A percentile compares a stretch with the other conserved stretches of the same genome.
Evolutionary conservation across 2,113 vertebrate species (phyloP).

Genomic region (Enhydra lutris): DNA sequence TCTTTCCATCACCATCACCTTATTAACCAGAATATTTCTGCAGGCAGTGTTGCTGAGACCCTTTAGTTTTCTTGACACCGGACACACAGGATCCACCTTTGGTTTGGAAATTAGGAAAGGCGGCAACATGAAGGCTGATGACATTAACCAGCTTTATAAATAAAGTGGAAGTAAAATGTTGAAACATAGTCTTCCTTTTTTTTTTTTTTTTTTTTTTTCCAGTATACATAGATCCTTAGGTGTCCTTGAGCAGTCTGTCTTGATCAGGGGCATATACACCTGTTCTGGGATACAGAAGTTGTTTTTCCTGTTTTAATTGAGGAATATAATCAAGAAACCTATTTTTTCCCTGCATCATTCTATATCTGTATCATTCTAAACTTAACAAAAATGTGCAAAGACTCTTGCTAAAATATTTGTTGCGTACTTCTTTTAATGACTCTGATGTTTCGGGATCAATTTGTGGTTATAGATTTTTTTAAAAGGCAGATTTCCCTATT

Average conservation of each 20-base stretch:
- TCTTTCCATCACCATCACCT: background rate
- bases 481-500: background rate
- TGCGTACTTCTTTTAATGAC: background rate
- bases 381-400: background rate
- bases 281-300: background rate
- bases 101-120: background rate
- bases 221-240: background rate
- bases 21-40: slow-evolving; percentile 10
- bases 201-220: background rate
- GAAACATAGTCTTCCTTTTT: background rate
- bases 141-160: background rate
- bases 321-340: background rate
- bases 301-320: background rate
- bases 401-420: background rate
- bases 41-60: background rate
- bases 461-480: background rate
- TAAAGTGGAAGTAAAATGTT: background rate
- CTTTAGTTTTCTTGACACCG: background rate
- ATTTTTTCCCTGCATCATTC: background rate
- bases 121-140: background rate
- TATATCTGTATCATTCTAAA: background rate
- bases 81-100: background rate
- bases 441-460: background rate
- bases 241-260: background rate
- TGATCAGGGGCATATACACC: background rate